Conservation (phyloP, 2,113 vertebrate species). For the Hyperoodon ampullatus region DNA sequence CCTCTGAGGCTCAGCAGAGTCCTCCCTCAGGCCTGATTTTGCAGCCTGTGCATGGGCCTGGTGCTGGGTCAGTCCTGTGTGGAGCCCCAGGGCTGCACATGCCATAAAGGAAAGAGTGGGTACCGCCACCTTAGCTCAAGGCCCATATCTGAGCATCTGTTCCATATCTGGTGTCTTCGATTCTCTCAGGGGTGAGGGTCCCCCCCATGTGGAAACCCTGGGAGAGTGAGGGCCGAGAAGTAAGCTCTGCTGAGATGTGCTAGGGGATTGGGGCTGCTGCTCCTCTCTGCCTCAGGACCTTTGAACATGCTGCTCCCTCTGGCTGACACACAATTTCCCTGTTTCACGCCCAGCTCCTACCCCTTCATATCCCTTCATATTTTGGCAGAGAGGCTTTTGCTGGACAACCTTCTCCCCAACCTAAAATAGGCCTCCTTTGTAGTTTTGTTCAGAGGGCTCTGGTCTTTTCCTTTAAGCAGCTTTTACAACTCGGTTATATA, state of each 20-base stretch:
- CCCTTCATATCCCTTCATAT: neutral
- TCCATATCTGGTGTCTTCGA: neutral
- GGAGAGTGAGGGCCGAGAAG: neutral
- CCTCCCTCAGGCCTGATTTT: neutral
- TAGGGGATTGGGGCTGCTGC: neutral
- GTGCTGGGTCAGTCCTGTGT: neutral
- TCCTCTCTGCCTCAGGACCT: conserved; percentile 14
- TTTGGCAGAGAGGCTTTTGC: neutral
- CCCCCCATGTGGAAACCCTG: neutral
- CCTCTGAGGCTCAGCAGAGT: neutral
- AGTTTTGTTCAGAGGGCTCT: neutral
- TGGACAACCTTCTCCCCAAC: neutral
- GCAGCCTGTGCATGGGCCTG: neutral
- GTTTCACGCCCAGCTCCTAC: neutral
- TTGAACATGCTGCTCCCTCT: neutral
- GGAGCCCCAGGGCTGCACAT: neutral
- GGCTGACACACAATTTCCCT: neutral
- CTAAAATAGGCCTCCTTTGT: neutral
- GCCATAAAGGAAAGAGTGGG: neutral
- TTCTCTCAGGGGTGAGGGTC: neutral
- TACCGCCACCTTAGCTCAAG: neutral
- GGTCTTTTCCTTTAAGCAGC: neutral
- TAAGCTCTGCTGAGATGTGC: neutral
- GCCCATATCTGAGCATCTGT: neutral
- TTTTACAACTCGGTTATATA: neutral